These are phyloP conservation scores for Nasonia giraulti DNA, from an alignment of 1,140 invertebrate species.

Conservation along the genomic window DNA sequence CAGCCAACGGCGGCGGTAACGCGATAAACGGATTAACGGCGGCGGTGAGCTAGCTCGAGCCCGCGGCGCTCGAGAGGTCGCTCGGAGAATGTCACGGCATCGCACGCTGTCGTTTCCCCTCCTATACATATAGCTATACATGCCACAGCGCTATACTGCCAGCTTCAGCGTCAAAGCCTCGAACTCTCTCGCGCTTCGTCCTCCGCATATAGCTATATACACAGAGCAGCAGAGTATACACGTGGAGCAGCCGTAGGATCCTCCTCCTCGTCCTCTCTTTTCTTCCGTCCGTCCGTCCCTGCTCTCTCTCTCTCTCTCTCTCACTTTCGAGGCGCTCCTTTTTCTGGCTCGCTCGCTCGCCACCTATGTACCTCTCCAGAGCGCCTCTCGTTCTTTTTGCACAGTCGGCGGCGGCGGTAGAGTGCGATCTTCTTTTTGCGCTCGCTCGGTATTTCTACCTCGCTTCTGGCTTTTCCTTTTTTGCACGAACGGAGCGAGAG, in stretches of 20 bases:
- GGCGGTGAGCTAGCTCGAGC: slow-evolving; percentile 19
- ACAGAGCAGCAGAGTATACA: too few relatives aligned
- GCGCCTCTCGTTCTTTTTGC: background rate
- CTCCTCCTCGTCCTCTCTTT: slow-evolving; percentile 31
- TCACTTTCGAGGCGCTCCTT: slow-evolving; percentile 40
- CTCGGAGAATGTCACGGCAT: slow-evolving; percentile 6
- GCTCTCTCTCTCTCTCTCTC: slow-evolving; percentile 40
- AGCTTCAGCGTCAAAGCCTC: background rate
- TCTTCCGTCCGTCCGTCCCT: slow-evolving; percentile 22
- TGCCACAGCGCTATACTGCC: background rate
- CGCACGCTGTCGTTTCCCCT: slow-evolving; percentile 14
- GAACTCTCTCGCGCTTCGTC: background rate
- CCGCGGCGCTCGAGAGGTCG: slow-evolving; percentile 21
- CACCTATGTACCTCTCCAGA: background rate
- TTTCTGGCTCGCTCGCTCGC: background rate
- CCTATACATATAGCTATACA: background rate
- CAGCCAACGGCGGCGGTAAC: too few relatives aligned
- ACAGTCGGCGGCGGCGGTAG: too few relatives aligned
- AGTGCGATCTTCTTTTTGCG: slow-evolving; percentile 41
- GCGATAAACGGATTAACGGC: slow-evolving; percentile 62
- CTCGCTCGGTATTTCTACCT: background rate
- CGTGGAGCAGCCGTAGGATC: background rate
- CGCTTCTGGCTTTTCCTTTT: slow-evolving; percentile 20
- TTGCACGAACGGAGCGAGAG: slow-evolving; percentile 33
- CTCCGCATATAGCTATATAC: background rate